Percentiles rank a stretch among this genome's conserved stretches.
These are phyloP conservation scores for Rugalucina vietnamica DNA, from an alignment of 2,888 invertebrate species.

Conservation along the genomic window DNA sequence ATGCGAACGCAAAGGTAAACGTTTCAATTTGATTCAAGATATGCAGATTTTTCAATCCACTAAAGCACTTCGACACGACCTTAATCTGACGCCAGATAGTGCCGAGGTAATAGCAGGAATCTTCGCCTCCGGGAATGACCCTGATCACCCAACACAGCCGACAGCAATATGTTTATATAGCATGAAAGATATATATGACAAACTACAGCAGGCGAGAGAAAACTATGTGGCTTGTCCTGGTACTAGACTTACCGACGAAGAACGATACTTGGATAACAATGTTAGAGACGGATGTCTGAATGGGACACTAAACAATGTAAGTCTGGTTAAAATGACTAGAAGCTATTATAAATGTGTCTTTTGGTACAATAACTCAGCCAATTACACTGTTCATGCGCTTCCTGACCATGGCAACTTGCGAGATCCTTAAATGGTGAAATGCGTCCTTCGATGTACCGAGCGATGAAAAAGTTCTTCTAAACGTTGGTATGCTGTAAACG, in stretches of 20 bases:
- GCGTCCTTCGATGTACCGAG: too few relatives aligned
- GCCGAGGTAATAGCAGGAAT: neutral
- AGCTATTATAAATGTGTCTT: too few relatives aligned
- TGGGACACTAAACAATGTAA: neutral
- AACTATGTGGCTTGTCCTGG: neutral
- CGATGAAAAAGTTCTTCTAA: too few relatives aligned
- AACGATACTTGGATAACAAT: neutral
- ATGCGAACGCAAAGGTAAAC: neutral
- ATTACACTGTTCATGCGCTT: too few relatives aligned
- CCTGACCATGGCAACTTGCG: too few relatives aligned
- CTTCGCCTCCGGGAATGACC: neutral
- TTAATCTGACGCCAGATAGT: neutral
- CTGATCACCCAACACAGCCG: neutral
- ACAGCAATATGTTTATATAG: neutral
- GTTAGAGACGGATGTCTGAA: neutral
- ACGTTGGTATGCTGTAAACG: too few relatives aligned
- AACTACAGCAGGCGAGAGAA: neutral
- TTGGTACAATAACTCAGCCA: too few relatives aligned
- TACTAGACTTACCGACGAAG: neutral
- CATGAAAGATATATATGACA: neutral
- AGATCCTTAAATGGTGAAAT: too few relatives aligned
- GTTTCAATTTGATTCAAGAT: neutral
- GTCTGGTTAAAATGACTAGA: too few relatives aligned
- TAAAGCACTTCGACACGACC: neutral
- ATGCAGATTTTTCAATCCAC: neutral